Percentiles rank a stretch among this genome's conserved stretches.
Evolutionary conservation across 2,797 vertebrate species (phyloP).

Genomic region (Cyclopterus lumpus): DNA sequence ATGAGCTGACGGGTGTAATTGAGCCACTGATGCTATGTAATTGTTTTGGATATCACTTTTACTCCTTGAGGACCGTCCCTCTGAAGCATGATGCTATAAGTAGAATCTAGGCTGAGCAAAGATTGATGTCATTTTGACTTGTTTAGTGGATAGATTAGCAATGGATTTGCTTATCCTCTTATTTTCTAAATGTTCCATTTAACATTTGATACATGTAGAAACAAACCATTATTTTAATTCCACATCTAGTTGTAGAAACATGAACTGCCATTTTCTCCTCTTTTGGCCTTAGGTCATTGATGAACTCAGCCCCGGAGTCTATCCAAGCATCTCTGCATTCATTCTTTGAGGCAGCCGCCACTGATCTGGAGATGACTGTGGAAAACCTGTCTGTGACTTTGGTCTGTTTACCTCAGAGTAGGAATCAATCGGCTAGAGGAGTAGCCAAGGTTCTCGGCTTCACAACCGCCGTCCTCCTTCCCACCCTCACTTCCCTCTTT

Average conservation of each 20-base stretch:
- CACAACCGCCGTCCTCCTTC: conserved; percentile 89
- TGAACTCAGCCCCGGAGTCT: conserved; percentile 87
- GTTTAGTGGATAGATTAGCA: conserved; percentile 30
- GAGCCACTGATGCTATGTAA: conserved; percentile 64
- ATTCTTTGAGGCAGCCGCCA: conserved; percentile 91
- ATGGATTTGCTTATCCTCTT: conserved; percentile 27
- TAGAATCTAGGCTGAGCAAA: conserved; percentile 31
- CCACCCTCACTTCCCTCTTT: conserved; percentile 92
- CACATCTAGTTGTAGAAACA: background rate
- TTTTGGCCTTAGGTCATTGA: conserved; percentile 82
- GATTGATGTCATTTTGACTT: conserved; percentile 42
- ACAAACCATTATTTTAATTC: background rate
- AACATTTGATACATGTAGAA: background rate
- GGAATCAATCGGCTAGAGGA: conserved; percentile 84
- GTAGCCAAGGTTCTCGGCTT: conserved; percentile 89
- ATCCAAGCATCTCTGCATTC: conserved; percentile 86
- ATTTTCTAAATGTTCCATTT: background rate
- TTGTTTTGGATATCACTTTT: conserved; percentile 59
- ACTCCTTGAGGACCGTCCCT: conserved; percentile 45
- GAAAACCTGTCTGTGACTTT: conserved; percentile 86
- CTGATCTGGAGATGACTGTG: conserved; percentile 91
- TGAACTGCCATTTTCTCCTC: background rate
- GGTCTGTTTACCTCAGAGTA: conserved; percentile 86
- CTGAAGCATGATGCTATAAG: conserved; percentile 41
- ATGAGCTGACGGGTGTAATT: conserved; percentile 63